A percentile compares a stretch with the other conserved stretches of the same genome.
Conservation (phyloP, 2,797 vertebrate species). For the Garrulus glandarius region DNA sequence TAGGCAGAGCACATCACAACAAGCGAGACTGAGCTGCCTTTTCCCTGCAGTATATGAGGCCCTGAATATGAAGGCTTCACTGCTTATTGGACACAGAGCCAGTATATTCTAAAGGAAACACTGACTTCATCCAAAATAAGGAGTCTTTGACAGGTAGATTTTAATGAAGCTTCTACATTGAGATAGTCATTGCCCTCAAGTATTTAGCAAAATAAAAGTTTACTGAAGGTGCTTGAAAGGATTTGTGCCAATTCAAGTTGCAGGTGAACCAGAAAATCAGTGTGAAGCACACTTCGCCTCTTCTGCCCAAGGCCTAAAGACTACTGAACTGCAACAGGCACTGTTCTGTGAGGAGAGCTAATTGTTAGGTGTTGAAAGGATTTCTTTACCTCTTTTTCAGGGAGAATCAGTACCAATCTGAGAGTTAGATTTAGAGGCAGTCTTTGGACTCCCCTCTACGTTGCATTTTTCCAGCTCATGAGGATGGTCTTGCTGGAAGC, state of each 20-base stretch:
- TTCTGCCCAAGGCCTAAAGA: not conserved
- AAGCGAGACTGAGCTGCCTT: not conserved
- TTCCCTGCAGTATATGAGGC: not conserved
- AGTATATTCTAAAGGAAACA: not conserved
- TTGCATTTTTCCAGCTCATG: not conserved
- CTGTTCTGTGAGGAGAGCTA: not conserved
- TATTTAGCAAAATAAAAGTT: not conserved
- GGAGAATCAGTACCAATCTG: not conserved
- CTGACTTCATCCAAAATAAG: not conserved
- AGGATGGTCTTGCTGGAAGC: not conserved
- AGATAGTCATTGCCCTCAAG: not conserved
- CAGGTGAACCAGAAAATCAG: not conserved
- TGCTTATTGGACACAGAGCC: not conserved
- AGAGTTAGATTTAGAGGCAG: not conserved
- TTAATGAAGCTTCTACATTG: not conserved
- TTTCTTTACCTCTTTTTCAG: not conserved
- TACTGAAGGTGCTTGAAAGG: not conserved
- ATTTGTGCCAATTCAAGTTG: not conserved
- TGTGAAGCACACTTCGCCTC: not conserved
- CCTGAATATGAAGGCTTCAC: rapidly evolving
- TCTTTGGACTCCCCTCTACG: not conserved
- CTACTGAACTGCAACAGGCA: not conserved
- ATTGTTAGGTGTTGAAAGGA: not conserved
- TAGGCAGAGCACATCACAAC: not conserved
- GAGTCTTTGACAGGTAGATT: not conserved